Base-by-base conservation (phyloP, 2,113 vertebrate genomes). In the Tonatia bakeri region DNA sequence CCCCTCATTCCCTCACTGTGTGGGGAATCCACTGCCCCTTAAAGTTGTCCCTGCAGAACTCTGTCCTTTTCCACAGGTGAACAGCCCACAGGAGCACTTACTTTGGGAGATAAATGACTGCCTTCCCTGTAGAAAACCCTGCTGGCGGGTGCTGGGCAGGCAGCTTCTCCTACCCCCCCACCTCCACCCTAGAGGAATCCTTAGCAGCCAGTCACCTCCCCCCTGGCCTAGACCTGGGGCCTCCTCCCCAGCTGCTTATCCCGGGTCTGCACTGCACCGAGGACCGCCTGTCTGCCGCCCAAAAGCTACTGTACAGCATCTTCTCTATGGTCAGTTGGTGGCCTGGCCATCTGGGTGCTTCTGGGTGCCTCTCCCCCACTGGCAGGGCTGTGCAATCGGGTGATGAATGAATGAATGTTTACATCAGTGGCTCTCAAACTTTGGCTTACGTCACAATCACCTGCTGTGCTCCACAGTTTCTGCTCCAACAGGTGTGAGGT, bases 291-390 rank as follows among this genome's bases (percentile, higher is more conserved):
- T 4, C n/a, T 47, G 80, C 50, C 84, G 50, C 7, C 10, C 15
- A 1, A 54, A 45, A 59, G 33, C 26, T 36, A 12, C 8, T 14
- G 40, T 75, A 36, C 24, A 33, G 50, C 22, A 9, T 20, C 47
- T 33, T 45, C 3, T 7, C 0, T 3, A 4, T 2, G 38, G 33
- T 45, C 70, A 59, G 54, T 36, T 2, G 9, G 70, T 1, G n/a
- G 43, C 43, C 4, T 4, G 45, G 19, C 7, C 16, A 5, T 14
- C 17, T 40, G 3, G 19, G 33, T 4, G 40, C 20, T 20, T n/a
- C 7, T 0, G 36, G 36, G 38, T 4, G 56, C 20, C 45, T 10
- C 38, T 75, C 15, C 52, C 26, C n/a, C 45, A 1, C 45, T 6
- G 47, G 43, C 61, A 22, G 31, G 3, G 4, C 16, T 11, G 33